Base-by-base conservation (phyloP, 2,797 vertebrate species). In the Mormyrus hasselquistii region DNA sequence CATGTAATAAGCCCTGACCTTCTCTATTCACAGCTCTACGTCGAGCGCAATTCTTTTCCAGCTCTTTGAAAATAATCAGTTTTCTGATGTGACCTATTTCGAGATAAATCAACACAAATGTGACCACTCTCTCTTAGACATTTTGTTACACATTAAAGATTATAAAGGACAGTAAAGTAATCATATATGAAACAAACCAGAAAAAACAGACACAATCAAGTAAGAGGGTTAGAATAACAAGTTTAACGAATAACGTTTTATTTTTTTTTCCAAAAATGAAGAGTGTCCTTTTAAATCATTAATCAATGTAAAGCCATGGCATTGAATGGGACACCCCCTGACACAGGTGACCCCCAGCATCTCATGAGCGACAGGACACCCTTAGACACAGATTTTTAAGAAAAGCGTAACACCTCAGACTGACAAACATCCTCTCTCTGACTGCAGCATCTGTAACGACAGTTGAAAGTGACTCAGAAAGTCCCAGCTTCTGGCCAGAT, bases 1-100 rank as follows among this genome's bases (percentile, higher is more conserved):
- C 91, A 92, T 86, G 41, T 1, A 29, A 90, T 92, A 90, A 92
- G 69, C 57, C 92, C 91, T 92, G 92, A 92, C 86, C 82, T 86
- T 69, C 90, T 69, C 62, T 86, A 34, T 87, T 38, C 86, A 29
- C 84, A 50, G 86, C 84, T 79, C 89, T 88, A 90, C 47, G n/a
- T 49, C 65, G 83, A 22, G 12, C 52, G 22, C 76, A 57, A 47
- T 41, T 57, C 9, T 88, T 19, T 47, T 9, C 49, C 25, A 55
- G 25, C 9, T 41, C 3, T 49, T n/a, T 4, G n/a, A 82, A 83
- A 25, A 16, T 55, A 86, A 16, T 7, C 4, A 9, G 52, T 83
- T 83, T 7, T 10, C 41, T 69, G 52, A 38, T 6, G 19, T 57
- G 34, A 10, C 25, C 52, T 69, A 55, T n/a, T 34, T 55, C 8